Conservation (phyloP, 2,113 vertebrate genomes). For the Promerops cafer region DNA sequence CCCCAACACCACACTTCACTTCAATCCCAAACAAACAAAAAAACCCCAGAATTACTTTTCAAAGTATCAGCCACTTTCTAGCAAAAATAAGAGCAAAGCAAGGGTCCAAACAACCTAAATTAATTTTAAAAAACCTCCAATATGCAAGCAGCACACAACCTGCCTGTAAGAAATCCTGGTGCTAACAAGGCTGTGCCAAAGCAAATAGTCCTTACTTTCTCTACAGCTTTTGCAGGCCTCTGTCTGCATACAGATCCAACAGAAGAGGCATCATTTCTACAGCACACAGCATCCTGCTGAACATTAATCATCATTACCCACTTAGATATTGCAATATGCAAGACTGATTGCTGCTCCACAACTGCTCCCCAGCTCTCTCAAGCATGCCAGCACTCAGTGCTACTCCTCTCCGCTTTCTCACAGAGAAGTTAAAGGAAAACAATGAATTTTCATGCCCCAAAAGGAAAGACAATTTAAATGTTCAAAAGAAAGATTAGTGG, state of each 20-base stretch:
- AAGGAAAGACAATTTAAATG: not conserved
- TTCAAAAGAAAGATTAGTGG: not conserved
- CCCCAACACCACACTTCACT: not conserved
- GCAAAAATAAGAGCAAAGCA: not conserved
- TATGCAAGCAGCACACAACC: not conserved
- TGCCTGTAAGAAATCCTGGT: not conserved
- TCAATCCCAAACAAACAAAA: not conserved
- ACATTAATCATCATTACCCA: constrained; percentile 44
- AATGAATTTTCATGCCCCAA: not conserved
- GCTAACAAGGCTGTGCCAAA: not conserved
- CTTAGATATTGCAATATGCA: constrained; percentile 17
- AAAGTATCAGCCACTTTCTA: not conserved
- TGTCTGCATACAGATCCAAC: not conserved
- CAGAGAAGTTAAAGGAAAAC: not conserved
- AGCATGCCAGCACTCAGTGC: accelerated
- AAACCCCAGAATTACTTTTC: not conserved
- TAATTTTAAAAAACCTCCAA: not conserved
- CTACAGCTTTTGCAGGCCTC: not conserved
- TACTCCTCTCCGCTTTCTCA: not conserved
- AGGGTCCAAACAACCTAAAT: not conserved
- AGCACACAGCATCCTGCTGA: not conserved
- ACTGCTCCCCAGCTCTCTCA: not conserved
- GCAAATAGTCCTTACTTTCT: not conserved
- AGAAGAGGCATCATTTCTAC: not conserved
- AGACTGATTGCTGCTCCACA: not conserved